A percentile compares a stretch with the other conserved stretches of the same genome.
Conservation (phyloP, 2,113 vertebrate genomes). For the Xyliphius kryptos region DNA sequence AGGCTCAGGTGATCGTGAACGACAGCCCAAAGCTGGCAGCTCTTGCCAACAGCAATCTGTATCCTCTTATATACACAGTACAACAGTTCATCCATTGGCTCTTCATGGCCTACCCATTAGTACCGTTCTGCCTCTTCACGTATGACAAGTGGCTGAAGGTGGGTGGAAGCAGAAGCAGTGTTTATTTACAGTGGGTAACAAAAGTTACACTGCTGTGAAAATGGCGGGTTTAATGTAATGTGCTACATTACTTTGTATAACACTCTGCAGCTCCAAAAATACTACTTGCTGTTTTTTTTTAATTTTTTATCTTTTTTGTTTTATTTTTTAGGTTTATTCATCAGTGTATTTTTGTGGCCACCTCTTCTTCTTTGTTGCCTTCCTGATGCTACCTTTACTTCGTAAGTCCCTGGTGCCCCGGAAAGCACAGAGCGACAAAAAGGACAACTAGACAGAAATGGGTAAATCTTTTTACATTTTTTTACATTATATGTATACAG, state of each 20-base stretch:
- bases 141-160: conserved; percentile 97
- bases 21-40: conserved; percentile 72
- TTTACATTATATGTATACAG: no score
- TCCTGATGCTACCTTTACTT: conserved; percentile 74
- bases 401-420: conserved; percentile 79
- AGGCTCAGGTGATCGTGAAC: conserved; percentile 71
- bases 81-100: conserved; percentile 90
- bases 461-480: no score
- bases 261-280: no score
- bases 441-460: conserved; percentile 55
- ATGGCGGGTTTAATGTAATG: no score
- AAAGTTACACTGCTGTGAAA: no score
- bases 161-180: no score
- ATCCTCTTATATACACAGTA: conserved; percentile 74
- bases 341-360: conserved; percentile 89
- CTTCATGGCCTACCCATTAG: conserved; percentile 91
- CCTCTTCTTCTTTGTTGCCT: conserved; percentile 73
- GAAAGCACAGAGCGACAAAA: conserved; percentile 54
- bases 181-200: no score
- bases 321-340: conserved; percentile 90
- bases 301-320: no score
- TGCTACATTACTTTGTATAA: no score
- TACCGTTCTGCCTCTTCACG: conserved; percentile 89
- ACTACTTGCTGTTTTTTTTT: no score
- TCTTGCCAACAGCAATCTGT: conserved; percentile 66